These are phyloP conservation scores for Drosophila recens DNA, from an alignment of 2,888 invertebrate species.

Conservation along the genomic window DNA sequence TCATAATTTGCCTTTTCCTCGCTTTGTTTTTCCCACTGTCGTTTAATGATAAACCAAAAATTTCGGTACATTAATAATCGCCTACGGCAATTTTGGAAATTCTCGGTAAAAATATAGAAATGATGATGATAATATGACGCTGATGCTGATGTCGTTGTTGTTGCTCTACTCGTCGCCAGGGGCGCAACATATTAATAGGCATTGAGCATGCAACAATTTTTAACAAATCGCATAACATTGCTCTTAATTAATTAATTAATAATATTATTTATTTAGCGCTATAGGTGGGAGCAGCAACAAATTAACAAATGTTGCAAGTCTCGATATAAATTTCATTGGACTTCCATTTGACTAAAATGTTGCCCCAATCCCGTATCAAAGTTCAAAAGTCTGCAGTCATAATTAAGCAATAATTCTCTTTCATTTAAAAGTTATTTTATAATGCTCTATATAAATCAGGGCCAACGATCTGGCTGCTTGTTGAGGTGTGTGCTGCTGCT, in stretches of 20 bases:
- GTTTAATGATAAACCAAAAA: constrained; percentile 22
- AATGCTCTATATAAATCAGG: constrained; percentile 57
- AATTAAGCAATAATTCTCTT: constrained; percentile 47
- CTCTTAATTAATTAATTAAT: constrained; percentile 62
- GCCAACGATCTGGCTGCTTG: constrained; percentile 12
- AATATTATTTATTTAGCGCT: constrained; percentile 39
- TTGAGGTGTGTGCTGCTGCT: constrained; percentile 1
- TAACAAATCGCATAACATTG: constrained; percentile 58
- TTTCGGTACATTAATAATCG: constrained; percentile 36
- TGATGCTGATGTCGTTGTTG: constrained; percentile 1
- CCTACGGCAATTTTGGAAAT: constrained; percentile 50
- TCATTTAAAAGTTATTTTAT: constrained; percentile 30
- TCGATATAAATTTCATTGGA: constrained; percentile 30
- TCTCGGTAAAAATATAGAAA: constrained; percentile 39
- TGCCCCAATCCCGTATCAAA: constrained; percentile 12
- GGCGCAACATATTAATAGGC: constrained; percentile 6
- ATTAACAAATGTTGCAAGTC: constrained; percentile 52
- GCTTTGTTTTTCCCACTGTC: constrained; percentile 35
- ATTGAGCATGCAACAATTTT: constrained; percentile 14
- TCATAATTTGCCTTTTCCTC: constrained; percentile 44
- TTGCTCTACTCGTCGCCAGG: constrained; percentile 10
- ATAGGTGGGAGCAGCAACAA: constrained; percentile 23
- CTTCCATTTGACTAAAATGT: constrained; percentile 8
- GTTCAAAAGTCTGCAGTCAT: constrained; percentile 45
- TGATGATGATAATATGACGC: constrained; percentile 42